Conservation (phyloP, 2,888 invertebrate genomes). For the Nemoura dubitans region DNA sequence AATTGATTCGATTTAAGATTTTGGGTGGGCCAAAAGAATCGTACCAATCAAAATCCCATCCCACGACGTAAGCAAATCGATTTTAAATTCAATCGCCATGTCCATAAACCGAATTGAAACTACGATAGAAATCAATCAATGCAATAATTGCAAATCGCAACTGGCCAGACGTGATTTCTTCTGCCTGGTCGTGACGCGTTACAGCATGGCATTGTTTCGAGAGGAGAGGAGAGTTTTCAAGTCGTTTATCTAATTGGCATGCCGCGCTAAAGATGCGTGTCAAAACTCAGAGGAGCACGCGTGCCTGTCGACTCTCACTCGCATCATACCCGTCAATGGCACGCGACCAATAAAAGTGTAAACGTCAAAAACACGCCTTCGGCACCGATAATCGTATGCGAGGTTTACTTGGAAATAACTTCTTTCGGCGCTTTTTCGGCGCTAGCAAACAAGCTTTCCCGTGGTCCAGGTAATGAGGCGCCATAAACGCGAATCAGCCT, state of each 20-base stretch:
- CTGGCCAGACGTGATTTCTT: not conserved
- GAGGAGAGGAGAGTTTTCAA: not conserved
- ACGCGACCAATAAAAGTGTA: not conserved
- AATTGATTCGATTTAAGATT: not conserved
- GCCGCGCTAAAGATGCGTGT: not conserved
- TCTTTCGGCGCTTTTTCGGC: not conserved
- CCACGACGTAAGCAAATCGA: not conserved
- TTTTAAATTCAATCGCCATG: constrained; percentile 12
- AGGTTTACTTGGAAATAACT: not conserved
- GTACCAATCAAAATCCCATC: not conserved
- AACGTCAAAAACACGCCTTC: not conserved
- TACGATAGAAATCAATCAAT: not conserved
- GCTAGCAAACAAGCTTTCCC: not conserved
- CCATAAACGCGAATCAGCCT: not conserved
- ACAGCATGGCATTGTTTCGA: not conserved
- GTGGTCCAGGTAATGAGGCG: not conserved
- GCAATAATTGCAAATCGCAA: not conserved
- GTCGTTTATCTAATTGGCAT: not conserved
- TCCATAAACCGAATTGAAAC: not conserved
- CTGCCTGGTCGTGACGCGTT: not conserved
- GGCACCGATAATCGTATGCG: not conserved
- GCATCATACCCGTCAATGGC: not conserved
- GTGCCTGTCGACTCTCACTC: not conserved
- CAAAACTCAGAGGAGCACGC: not conserved
- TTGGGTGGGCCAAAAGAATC: not conserved